Base-by-base conservation (phyloP, 2,888 invertebrate species). In the Eucera pruinosa region DNA sequence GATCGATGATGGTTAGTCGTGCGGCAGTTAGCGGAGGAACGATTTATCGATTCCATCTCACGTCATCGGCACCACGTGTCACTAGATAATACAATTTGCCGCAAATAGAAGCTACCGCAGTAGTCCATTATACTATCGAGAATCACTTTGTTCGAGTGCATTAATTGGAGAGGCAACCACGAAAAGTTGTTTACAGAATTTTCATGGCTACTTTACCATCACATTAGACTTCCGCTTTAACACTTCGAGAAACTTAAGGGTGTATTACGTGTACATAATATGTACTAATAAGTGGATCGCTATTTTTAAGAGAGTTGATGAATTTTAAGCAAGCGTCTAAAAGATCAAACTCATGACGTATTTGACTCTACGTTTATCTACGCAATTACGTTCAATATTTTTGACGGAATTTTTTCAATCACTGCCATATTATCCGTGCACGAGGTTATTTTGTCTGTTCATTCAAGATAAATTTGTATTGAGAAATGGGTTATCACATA, bases 21-120 rank as follows among this genome's bases (percentile, higher is more conserved):
- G 18, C 18, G 60, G 47, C 18, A 25, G 5, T 23, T 43, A 20
- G 33, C 43, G 6, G 52, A 70, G 64, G 27, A 54, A 60, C 77
- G 78, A 67, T 77, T 82, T 77, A 80, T 83, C 83, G 82, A 80
- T 74, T 52, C 43, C 39, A 80, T 70, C 76, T 80, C 80, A 13
- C 82, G 80, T 82, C 81, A 72, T 66, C 72, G n/a, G 69, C 67
- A 67, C 69, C 83, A 70, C 70, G 80, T 80, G 77, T 74, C 77
- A 15, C 61, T 71, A 66, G 73, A 83, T 67, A 82, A 83, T 83
- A 73, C 61, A 77, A 83, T 82, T 80, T 77, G 43, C 65, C 70
- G 67, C 71, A 73, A 83, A 80, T 68, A 77, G 71, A 62, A 76
- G 57, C 73, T 60, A 55, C 48, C 68, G 65, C 36, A 50, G 27